Conservation (phyloP, 2,113 vertebrate species). For the Furnarius figulus region DNA sequence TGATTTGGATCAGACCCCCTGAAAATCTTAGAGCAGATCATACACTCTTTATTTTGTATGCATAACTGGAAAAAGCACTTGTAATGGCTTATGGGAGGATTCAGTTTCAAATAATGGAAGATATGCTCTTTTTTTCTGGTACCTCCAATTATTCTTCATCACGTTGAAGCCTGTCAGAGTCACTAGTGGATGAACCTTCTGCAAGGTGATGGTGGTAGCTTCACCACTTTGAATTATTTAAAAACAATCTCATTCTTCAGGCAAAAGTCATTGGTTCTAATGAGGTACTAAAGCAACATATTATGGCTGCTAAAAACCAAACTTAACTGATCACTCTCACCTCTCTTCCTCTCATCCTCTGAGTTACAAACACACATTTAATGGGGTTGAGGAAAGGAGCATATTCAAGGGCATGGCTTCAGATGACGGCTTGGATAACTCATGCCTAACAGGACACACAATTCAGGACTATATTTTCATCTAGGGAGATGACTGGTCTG, state of each 20-base stretch:
- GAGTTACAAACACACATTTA: not conserved
- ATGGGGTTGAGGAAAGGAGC: not conserved
- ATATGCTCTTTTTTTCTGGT: not conserved
- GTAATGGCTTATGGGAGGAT: not conserved
- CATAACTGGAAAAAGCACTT: not conserved
- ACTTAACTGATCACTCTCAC: not conserved
- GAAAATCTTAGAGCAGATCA: not conserved
- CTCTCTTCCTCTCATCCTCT: not conserved
- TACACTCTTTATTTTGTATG: not conserved
- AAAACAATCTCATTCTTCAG: not conserved
- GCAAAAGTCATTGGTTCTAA: not conserved
- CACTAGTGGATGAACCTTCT: not conserved
- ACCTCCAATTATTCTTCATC: not conserved
- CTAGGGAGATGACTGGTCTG: not conserved
- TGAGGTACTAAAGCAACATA: not conserved
- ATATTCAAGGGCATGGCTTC: not conserved
- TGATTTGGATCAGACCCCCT: not conserved
- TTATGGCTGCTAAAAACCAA: not conserved
- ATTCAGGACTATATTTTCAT: not conserved
- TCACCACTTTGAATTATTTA: not conserved
- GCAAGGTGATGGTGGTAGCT: not conserved
- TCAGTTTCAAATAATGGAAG: not conserved
- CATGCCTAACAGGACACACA: not conserved
- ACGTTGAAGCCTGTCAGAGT: not conserved
- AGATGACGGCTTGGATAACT: not conserved